phyloP scores from a whole-genome alignment of 2,113 vertebrate species.

The Xiphias gladius region DNA sequence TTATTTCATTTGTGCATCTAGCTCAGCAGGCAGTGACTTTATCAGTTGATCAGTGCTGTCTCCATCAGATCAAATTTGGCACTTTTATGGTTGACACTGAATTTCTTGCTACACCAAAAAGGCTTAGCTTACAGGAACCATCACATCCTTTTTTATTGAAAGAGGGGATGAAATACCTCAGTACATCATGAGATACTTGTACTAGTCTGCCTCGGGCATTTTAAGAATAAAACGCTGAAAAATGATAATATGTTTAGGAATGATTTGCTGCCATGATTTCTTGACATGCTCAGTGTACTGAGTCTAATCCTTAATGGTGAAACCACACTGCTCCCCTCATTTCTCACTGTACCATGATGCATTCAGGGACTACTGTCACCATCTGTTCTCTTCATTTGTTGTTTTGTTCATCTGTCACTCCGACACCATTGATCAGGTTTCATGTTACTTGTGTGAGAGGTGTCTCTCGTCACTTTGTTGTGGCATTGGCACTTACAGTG shows the following conservation, averaged over 20 bases:
- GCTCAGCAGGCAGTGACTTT: not conserved
- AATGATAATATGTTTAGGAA: slow-evolving; percentile 8
- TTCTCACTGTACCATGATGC: slow-evolving; percentile 5
- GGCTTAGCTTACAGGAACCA: not conserved
- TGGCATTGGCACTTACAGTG: not conserved
- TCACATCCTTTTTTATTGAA: not conserved
- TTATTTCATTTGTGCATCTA: not conserved
- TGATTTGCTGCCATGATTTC: slow-evolving; percentile 29
- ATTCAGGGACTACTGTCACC: not conserved
- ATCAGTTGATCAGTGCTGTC: not conserved
- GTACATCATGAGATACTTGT: slow-evolving; percentile 22
- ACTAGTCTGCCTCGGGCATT: not conserved
- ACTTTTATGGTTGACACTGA: not conserved
- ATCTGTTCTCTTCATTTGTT: slow-evolving; percentile 44
- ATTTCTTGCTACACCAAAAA: not conserved
- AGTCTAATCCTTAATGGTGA: slow-evolving; percentile 22
- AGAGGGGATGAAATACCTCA: not conserved
- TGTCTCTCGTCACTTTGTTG: not conserved
- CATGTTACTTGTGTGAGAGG: not conserved
- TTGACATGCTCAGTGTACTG: slow-evolving; percentile 14
- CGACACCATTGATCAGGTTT: slow-evolving; percentile 23
- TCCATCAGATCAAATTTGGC: not conserved
- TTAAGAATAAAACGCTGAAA: not conserved
- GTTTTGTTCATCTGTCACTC: slow-evolving; percentile 36
- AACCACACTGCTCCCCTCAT: slow-evolving; percentile 28